These are phyloP conservation scores for Atractosteus spatula DNA, from an alignment of 2,113 vertebrate genomes.

Conservation along the genomic window DNA sequence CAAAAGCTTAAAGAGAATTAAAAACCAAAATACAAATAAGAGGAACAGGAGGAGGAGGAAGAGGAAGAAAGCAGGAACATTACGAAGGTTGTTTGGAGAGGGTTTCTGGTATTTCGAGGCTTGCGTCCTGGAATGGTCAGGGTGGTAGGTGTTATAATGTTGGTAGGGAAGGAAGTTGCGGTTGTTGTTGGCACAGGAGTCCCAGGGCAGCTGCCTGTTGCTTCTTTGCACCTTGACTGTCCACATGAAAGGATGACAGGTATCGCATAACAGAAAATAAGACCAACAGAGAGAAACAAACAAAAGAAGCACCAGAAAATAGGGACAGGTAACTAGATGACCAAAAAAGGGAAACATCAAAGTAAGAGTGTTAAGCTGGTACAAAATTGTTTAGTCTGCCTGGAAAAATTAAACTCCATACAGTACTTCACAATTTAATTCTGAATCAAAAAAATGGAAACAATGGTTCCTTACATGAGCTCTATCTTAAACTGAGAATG, in stretches of 20 bases:
- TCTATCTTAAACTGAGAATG: too few species aligned
- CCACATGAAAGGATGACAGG: slow-evolving; percentile 64
- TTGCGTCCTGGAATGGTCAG: slow-evolving; percentile 74
- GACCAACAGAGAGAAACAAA: slow-evolving; percentile 59
- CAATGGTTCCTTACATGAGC: too few species aligned
- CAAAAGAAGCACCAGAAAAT: slow-evolving; percentile 15
- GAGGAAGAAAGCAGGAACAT: slow-evolving; percentile 55
- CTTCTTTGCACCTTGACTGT: slow-evolving; percentile 94
- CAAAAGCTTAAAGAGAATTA: slow-evolving; percentile 9
- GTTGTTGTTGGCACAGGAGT: slow-evolving; percentile 76
- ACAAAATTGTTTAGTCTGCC: neutral
- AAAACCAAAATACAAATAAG: slow-evolving; percentile 22
- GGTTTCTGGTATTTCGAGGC: slow-evolving; percentile 70
- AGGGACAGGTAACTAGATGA: slow-evolving; percentile 68
- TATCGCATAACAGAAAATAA: slow-evolving; percentile 53
- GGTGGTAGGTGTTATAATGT: slow-evolving; percentile 85
- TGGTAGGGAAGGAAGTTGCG: slow-evolving; percentile 77
- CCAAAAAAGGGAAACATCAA: slow-evolving; percentile 29
- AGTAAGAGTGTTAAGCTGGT: slow-evolving; percentile 40
- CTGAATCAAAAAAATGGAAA: too few species aligned
- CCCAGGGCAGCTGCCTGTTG: slow-evolving; percentile 80
- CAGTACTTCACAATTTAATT: too few species aligned
- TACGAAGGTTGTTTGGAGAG: slow-evolving; percentile 74
- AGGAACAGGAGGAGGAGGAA: slow-evolving; percentile 1
- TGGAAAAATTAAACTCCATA: too few species aligned